phyloP scores from a whole-genome alignment of 2,113 vertebrate species.

The Thinocorus orbignyianus region DNA sequence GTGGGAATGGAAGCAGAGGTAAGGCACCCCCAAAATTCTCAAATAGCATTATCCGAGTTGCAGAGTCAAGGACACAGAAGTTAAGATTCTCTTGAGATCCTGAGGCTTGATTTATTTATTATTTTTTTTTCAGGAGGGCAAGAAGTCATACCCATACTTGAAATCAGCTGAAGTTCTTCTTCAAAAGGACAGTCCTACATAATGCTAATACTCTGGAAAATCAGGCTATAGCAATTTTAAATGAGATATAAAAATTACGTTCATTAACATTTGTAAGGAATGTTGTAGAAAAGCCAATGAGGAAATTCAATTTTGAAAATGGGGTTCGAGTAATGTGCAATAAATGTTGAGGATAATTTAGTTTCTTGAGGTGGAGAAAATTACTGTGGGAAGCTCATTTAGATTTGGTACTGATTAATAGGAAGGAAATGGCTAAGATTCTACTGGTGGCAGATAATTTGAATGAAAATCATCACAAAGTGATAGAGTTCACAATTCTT shows the following conservation, averaged over 20 bases:
- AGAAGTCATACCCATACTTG: neutral
- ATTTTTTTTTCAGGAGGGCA: neutral
- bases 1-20: neutral
- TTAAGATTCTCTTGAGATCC: neutral
- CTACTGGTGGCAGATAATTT: conserved; percentile 53
- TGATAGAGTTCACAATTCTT: conserved; percentile 8
- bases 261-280: conserved; percentile 60
- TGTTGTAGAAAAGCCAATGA: conserved; percentile 39
- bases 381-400: conserved; percentile 62
- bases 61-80: neutral
- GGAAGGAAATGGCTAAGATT: conserved; percentile 42
- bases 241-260: conserved; percentile 45
- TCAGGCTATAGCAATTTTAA: conserved; percentile 8
- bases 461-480: conserved; percentile 45
- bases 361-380: conserved; percentile 63
- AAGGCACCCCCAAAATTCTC: neutral
- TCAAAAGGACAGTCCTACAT: neutral
- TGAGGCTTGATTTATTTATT: neutral
- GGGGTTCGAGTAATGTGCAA: conserved; percentile 61
- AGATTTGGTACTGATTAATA: conserved; percentile 65
- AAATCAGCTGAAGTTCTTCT: neutral
- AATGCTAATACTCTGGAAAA: conserved; percentile 35
- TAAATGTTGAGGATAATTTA: conserved; percentile 65
- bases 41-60: neutral
- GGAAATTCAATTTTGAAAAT: conserved; percentile 64